phyloP scores from a whole-genome alignment of 1,140 invertebrate genomes.

The Hestina assimilis region DNA sequence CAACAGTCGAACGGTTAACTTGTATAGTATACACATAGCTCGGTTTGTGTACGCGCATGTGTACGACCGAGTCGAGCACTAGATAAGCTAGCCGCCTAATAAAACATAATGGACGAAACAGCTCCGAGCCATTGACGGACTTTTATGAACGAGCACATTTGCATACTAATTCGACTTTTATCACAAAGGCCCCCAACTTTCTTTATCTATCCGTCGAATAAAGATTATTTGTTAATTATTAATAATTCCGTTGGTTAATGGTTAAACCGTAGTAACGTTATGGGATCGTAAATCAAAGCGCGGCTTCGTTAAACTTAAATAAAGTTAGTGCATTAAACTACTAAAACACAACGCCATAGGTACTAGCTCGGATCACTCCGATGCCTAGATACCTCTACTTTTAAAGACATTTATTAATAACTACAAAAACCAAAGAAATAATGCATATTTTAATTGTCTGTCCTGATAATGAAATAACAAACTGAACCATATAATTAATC shows the following conservation, averaged over 20 bases:
- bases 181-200: conserved; percentile 3
- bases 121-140: not conserved
- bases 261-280: not conserved
- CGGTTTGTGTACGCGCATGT: too few relatives aligned
- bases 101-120: not conserved
- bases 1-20: too few relatives aligned
- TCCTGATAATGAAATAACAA: too few relatives aligned
- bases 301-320: not conserved
- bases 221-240: conserved; percentile 27
- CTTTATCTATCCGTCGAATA: conserved; percentile 15
- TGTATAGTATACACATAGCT: too few relatives aligned
- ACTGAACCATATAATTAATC: too few relatives aligned
- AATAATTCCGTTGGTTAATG: conserved; percentile 10
- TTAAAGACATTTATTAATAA: too few relatives aligned
- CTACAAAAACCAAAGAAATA: too few relatives aligned
- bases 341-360: not conserved
- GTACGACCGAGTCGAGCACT: not conserved
- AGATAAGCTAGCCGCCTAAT: not conserved
- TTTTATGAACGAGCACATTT: conserved; percentile 13
- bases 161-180: conserved; percentile 20
- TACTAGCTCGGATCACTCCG: not conserved
- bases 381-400: too few relatives aligned
- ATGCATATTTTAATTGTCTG: too few relatives aligned
- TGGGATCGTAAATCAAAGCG: conserved; percentile 2
- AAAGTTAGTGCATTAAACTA: not conserved